Conservation (phyloP, 1,140 invertebrate genomes). For the Rhopalosiphum padi region DNA sequence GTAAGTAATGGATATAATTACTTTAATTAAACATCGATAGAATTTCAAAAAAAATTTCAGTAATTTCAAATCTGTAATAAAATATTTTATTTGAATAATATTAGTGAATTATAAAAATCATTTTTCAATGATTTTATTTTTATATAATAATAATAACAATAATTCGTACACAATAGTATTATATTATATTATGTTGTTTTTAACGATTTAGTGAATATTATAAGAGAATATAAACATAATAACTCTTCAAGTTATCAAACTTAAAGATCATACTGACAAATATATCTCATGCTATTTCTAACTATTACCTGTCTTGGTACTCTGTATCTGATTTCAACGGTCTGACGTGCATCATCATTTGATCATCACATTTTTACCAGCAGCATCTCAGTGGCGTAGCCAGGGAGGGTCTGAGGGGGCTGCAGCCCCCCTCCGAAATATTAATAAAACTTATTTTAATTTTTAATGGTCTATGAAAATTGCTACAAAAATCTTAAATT, state of each 20-base stretch:
- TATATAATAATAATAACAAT: not conserved
- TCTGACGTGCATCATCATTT: not conserved
- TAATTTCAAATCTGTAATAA: not conserved
- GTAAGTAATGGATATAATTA: too few species aligned
- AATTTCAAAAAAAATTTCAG: not conserved
- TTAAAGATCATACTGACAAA: conserved; percentile 22
- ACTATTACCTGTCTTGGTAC: not conserved
- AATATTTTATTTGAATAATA: not conserved
- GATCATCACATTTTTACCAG: not conserved
- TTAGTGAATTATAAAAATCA: not conserved
- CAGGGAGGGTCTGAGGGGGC: too few species aligned
- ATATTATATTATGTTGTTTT: not conserved
- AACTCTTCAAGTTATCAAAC: not conserved
- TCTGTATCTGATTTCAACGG: not conserved
- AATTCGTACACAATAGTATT: not conserved
- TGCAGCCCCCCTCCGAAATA: too few species aligned
- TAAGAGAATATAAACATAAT: not conserved
- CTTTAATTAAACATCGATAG: too few species aligned
- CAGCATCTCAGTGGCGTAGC: too few species aligned
- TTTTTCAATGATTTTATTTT: not conserved
- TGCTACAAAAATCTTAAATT: too few species aligned
- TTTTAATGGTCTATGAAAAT: too few species aligned
- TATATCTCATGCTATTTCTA: not conserved
- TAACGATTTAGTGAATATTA: not conserved
- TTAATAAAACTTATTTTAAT: too few species aligned